A percentile compares a stretch with the other conserved stretches of the same genome.
These are phyloP conservation scores for Dipodomys stephensi DNA, from an alignment of 2,113 vertebrate genomes.

Conservation along the genomic window DNA sequence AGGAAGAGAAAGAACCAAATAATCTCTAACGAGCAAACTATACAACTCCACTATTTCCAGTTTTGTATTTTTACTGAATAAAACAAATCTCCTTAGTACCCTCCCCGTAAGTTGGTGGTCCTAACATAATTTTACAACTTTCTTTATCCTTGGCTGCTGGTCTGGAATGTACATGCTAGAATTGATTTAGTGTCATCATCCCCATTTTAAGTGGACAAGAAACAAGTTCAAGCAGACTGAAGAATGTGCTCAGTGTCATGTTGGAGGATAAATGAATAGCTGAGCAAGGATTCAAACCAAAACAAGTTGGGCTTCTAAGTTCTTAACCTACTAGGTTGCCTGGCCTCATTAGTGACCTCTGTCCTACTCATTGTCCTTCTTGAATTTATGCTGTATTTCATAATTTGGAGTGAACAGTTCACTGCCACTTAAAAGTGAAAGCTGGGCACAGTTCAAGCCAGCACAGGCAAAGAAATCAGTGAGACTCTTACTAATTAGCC, in stretches of 20 bases:
- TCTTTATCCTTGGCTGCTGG: not conserved
- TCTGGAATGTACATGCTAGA: not conserved
- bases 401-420: constrained; percentile 10
- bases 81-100: not conserved
- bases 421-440: constrained; percentile 31
- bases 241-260: not conserved
- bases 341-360: not conserved
- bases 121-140: not conserved
- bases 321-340: not conserved
- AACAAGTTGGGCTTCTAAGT: not conserved
- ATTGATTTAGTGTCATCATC: not conserved
- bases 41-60: not conserved
- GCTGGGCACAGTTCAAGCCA: too few species aligned
- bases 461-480: too few species aligned
- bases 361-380: not conserved
- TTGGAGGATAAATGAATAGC: not conserved
- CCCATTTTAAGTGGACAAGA: not conserved
- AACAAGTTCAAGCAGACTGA: not conserved
- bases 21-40: not conserved
- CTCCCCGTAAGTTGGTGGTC: not conserved
- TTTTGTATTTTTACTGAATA: constrained; percentile 32
- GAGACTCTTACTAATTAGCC: not conserved
- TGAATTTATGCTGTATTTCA: not conserved
- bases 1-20: not conserved
- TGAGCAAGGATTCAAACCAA: not conserved